phyloP scores from a whole-genome alignment of 2,113 vertebrate species.

The Datnioides undecimradiatus region DNA sequence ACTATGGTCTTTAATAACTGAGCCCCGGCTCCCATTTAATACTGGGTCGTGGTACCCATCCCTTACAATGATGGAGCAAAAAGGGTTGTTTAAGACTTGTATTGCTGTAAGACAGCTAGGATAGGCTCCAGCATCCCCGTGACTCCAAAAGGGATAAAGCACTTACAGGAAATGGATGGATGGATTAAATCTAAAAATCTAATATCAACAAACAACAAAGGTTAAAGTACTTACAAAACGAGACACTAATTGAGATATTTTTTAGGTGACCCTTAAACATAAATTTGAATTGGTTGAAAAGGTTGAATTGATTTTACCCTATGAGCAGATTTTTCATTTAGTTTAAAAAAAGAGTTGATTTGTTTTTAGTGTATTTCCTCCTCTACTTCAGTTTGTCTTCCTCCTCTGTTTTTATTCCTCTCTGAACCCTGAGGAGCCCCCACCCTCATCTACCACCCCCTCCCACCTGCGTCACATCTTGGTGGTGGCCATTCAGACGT shows the following conservation, averaged over 20 bases:
- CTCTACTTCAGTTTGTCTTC: background rate
- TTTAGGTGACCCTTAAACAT: background rate
- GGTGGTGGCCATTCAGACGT: background rate
- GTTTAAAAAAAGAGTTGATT: background rate
- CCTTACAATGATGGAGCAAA: too few relatives aligned
- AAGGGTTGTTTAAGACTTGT: too few relatives aligned
- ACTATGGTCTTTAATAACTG: too few relatives aligned
- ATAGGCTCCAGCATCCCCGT: too few relatives aligned
- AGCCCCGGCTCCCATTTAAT: too few relatives aligned
- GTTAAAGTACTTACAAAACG: too few relatives aligned
- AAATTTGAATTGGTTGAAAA: background rate
- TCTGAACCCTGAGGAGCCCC: background rate
- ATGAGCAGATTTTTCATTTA: background rate
- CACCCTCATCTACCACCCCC: background rate
- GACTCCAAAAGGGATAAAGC: too few relatives aligned
- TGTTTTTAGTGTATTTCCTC: background rate
- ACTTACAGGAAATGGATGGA: too few relatives aligned
- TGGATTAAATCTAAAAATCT: too few relatives aligned
- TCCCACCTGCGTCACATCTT: constrained; percentile 2
- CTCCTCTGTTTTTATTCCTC: constrained; percentile 31
- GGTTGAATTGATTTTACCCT: background rate
- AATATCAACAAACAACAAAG: too few relatives aligned
- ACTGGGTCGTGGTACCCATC: too few relatives aligned
- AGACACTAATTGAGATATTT: background rate
- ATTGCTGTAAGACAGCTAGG: too few relatives aligned